Evolutionary conservation across 2,797 vertebrate genomes (phyloP).

Genomic region (Propithecus perrieri): DNA sequence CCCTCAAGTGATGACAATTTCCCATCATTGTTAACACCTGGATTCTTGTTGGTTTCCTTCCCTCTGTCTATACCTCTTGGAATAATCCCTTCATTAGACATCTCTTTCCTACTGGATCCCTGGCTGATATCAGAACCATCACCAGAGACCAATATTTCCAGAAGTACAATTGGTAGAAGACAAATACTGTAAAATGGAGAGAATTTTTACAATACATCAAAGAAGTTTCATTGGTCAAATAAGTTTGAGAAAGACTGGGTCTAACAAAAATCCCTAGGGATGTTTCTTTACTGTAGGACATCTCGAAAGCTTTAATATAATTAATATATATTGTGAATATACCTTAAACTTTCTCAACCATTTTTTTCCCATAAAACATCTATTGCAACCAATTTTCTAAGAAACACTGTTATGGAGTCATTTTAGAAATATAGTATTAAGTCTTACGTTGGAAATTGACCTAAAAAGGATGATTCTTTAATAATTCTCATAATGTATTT

Average conservation of each 20-base stretch:
- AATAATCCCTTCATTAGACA: background rate
- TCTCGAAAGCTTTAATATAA: background rate
- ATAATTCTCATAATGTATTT: background rate
- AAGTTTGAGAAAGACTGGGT: background rate
- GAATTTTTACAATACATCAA: background rate
- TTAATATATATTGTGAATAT: background rate
- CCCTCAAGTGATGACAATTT: background rate
- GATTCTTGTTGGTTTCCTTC: background rate
- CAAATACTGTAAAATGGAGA: background rate
- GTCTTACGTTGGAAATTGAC: background rate
- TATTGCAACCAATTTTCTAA: constrained; percentile 30
- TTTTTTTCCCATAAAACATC: background rate
- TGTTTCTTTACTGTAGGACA: background rate
- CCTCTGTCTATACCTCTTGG: background rate
- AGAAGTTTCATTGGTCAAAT: background rate
- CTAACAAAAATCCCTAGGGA: background rate
- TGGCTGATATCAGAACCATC: background rate
- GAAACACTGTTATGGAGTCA: background rate
- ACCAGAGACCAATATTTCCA: background rate
- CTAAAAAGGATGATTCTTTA: background rate
- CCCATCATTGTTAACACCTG: background rate
- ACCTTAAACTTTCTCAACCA: background rate
- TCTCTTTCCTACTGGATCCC: background rate
- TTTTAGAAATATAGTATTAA: constrained; percentile 3
- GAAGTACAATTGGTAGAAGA: background rate